A percentile compares a stretch with the other conserved stretches of the same genome.
Evolutionary conservation across 1,140 invertebrate genomes (phyloP).

Genomic region (Cherax quadricarinatus): DNA sequence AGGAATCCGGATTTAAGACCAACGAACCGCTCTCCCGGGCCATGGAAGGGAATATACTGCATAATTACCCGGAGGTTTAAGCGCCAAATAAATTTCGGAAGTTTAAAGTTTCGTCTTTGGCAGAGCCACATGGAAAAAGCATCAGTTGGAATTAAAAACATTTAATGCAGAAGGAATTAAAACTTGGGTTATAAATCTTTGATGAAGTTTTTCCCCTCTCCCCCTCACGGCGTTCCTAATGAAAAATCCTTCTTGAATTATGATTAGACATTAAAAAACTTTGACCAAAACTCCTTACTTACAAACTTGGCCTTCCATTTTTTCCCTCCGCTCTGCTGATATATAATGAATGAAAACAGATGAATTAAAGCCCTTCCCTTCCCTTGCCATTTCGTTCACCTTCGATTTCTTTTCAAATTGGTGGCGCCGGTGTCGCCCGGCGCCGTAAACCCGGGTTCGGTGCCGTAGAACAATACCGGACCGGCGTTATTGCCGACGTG

Average conservation of each 20-base stretch:
- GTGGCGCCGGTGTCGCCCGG: background rate
- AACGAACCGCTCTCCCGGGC: conserved; percentile 6
- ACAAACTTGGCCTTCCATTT: conserved; percentile 69
- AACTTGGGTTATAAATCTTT: conserved; percentile 71
- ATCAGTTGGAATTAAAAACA: conserved; percentile 71
- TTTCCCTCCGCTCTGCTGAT: conserved; percentile 62
- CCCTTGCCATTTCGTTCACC: conserved; percentile 34
- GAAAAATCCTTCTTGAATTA: conserved; percentile 71
- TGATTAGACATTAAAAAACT: conserved; percentile 71
- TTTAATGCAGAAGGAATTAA: conserved; percentile 71
- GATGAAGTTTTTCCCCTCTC: conserved; percentile 47
- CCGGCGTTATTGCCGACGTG: too few relatives aligned
- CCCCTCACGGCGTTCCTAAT: conserved; percentile 56
- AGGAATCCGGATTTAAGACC: conserved; percentile 51
- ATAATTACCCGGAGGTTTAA: conserved; percentile 64
- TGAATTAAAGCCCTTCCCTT: conserved; percentile 51
- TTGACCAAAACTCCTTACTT: conserved; percentile 71
- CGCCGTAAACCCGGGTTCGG: too few relatives aligned
- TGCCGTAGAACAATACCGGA: too few relatives aligned
- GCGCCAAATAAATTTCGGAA: conserved; percentile 68
- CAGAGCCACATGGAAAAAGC: conserved; percentile 69
- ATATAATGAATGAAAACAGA: conserved; percentile 72
- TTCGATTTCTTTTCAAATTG: conserved; percentile 60
- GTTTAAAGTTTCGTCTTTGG: conserved; percentile 70
- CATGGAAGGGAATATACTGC: conserved; percentile 53